Base-by-base conservation (phyloP, 2,888 invertebrate genomes). In the Callyntrura sp. region DNA sequence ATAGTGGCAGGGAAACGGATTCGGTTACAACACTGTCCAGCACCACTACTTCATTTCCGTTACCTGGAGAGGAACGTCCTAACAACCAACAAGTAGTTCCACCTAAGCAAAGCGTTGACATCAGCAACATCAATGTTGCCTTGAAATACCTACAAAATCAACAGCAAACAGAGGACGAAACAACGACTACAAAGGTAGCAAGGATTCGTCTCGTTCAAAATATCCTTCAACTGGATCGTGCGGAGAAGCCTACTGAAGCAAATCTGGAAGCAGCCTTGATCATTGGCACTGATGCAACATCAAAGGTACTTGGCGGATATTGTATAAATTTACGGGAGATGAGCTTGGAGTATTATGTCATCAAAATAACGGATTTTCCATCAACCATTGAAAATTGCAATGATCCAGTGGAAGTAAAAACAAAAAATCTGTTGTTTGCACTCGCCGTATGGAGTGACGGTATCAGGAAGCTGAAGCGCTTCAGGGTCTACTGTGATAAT, bases 401-500 rank as follows among this genome's bases (percentile, higher is more conserved):
- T 11, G 55, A 84, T 48, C 84, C 90, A 4, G 79, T 35, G 1
- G 88, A 91, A 43, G 85, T 91, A 76, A 86, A 88, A 45, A 91
- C 85, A 85, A 89, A 89, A 45, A 91, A 91, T 57, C 35, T 91
- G n/a, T 57, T 79, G 17, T 82, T 81, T 51, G 88, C 91, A 11
- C 48, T 88, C 20, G 60, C 76, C 0, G 23, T 91, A 0, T 91
- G 91, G 91, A 76, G 60, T 6, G 51, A 82, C 1, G 11, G 51
- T 1, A 89, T 91, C 4, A n/a, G 20, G n/a, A 48, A 62, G 17
- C 65, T 45, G 20, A 88, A 85, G 76, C 65, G 57, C 17, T 85
- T 91, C 25, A 85, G 60, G n/a, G 43, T 91, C 8, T 89, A 85
- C 78, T 86, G 86, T 0, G 88, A 91, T 62, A 91, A 91, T 78